Percentiles rank a stretch among this genome's conserved stretches.
These are phyloP conservation scores for Parazoanthus darwini DNA, from an alignment of 92 coral and sea anemone genomes.

Conservation along the genomic window DNA sequence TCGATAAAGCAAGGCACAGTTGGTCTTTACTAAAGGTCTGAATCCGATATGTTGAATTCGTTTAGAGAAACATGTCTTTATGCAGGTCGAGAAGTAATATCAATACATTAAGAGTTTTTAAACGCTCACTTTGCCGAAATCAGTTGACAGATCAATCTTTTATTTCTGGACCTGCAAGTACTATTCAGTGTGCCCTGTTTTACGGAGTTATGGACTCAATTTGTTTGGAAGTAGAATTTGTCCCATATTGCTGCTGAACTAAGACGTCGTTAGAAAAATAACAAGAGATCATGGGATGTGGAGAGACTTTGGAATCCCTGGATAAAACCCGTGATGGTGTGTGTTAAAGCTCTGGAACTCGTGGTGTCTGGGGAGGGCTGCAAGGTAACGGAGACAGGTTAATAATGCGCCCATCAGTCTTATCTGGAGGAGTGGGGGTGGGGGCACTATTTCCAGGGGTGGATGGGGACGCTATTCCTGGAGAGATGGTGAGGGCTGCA, in stretches of 20 bases:
- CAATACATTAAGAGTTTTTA: no score
- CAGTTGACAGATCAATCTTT: no score
- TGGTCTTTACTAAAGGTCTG: no score
- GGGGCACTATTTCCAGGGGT: no score
- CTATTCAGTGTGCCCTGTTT: no score
- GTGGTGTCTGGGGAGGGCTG: constrained; percentile 28
- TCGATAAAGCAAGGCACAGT: neutral
- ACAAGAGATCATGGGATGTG: constrained; percentile 9
- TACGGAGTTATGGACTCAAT: no score
- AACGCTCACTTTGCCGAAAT: no score
- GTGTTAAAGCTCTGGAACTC: constrained; percentile 25
- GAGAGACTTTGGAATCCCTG: constrained; percentile 34
- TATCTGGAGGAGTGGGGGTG: neutral
- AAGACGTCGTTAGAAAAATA: neutral
- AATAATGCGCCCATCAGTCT: neutral
- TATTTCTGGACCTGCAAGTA: no score
- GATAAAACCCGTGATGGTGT: constrained; percentile 41
- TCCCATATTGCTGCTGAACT: neutral
- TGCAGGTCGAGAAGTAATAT: no score
- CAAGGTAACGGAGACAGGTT: neutral
- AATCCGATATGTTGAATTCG: neutral
- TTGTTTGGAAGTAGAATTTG: no score
- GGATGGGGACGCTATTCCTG: neutral
- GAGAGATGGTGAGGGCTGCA: neutral
- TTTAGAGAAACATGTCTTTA: neutral